These are phyloP conservation scores for Myotis daubentonii DNA, from an alignment of 2,797 vertebrate species.

Conservation along the genomic window DNA sequence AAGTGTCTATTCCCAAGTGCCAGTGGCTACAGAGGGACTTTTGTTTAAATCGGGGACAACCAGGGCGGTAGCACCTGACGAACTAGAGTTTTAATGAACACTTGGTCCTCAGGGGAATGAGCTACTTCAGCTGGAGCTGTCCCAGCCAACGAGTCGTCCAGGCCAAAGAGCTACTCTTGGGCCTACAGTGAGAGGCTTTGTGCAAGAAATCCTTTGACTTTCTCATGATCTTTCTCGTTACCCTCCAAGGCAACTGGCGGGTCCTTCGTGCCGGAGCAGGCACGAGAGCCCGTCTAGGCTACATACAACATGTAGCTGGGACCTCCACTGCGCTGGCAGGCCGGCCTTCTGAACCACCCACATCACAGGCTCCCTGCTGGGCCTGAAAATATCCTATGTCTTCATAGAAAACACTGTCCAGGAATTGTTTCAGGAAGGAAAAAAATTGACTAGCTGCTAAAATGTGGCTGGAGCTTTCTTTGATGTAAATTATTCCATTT, in stretches of 20 bases:
- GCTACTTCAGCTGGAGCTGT: background rate
- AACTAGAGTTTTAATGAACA: background rate
- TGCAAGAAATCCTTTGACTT: background rate
- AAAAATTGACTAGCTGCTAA: slow-evolving; percentile 10
- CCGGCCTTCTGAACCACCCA: background rate
- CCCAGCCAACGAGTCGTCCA: background rate
- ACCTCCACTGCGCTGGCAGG: background rate
- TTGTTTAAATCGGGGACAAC: slow-evolving; percentile 58
- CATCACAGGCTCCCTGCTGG: background rate
- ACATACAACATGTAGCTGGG: rapidly evolving
- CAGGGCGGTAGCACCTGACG: slow-evolving; percentile 39
- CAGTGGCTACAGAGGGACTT: slow-evolving; percentile 62
- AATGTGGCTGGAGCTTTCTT: background rate
- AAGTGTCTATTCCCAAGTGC: slow-evolving; percentile 11
- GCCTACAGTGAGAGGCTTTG: background rate
- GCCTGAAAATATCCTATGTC: slow-evolving; percentile 24
- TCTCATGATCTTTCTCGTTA: background rate
- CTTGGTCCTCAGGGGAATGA: background rate
- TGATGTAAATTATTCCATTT: background rate
- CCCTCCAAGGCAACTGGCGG: background rate
- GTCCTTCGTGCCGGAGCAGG: background rate
- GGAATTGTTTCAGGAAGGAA: slow-evolving; percentile 31
- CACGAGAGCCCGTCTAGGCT: background rate
- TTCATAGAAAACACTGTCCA: slow-evolving; percentile 4
- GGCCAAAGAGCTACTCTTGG: background rate